These are phyloP conservation scores for Mobula hypostoma DNA, from an alignment of 2,113 vertebrate genomes.

Conservation along the genomic window DNA sequence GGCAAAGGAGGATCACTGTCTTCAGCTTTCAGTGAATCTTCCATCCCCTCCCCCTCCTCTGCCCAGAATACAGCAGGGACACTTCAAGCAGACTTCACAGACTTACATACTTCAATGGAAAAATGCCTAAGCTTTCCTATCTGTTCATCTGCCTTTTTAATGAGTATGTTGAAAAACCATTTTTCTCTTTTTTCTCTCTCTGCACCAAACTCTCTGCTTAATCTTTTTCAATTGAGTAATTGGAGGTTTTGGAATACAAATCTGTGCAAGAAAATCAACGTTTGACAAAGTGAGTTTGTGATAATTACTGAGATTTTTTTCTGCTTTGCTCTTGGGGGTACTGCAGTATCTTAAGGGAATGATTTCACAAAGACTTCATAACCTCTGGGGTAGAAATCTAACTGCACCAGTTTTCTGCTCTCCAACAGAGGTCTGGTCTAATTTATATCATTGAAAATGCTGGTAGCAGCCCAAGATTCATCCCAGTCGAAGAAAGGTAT, in stretches of 20 bases:
- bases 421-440: background rate
- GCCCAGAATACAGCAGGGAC: background rate
- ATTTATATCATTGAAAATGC: background rate
- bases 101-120: background rate
- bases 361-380: background rate
- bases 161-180: background rate
- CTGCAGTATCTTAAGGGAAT: background rate
- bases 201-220: background rate
- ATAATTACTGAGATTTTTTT: slow-evolving; percentile 6
- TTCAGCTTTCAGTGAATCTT: background rate
- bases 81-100: background rate
- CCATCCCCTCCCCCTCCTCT: background rate
- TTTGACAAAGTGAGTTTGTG: background rate
- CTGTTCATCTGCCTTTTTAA: slow-evolving; percentile 4
- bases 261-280: background rate
- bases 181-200: background rate
- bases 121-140: background rate
- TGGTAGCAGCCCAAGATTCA: background rate
- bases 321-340: background rate
- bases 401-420: background rate
- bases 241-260: background rate
- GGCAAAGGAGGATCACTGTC: background rate
- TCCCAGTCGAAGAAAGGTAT: no score
- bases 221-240: slow-evolving; percentile 17
- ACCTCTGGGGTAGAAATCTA: background rate